Evolutionary conservation across 2,113 vertebrate genomes (phyloP), one percentile per base, ranked within the genome.

Genomic region (Siniperca chuatsi): DNA sequence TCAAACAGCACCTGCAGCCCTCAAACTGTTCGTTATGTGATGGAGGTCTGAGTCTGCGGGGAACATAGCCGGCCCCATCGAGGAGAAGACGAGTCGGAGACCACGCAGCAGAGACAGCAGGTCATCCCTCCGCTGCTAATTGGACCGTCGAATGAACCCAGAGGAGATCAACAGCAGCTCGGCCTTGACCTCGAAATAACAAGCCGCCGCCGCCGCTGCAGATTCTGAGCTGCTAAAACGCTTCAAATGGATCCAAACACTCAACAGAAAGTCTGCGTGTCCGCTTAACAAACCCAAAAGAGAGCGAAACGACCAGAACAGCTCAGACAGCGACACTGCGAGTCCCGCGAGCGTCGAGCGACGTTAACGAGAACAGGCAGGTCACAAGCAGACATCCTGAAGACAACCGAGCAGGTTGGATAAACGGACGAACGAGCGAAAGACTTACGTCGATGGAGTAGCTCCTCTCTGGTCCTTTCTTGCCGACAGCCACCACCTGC

Each of bases 401-500:
- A 42, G 40, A 42, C 40, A 6, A 42, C 6, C 40, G 40, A 42
- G 40, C 40, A 42, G 40, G 40, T 37, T 4, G 42, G 9, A 3
- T 11, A 3, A 46, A 55, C 6, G 44, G 42, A 48, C 6, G 29
- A 6, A 7, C 0, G 46, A 16, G 1, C 1, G 18, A 23, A 12
- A 1, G 52, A 84, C 95, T 96, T 80, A 96, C 96, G 15, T 96
- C 94, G 0, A 93, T n/a, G 1, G 95, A 93, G 88, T 91, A 95
- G 3, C 96, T 97, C 89, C 96, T 97, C 93, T 96, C 96, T 1
- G 96, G 93, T 60, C 97, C 97, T 73, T 97, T 98, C 95, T 92
- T 97, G 60, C 98, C 97, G 55, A 98, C 96, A 0, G 97, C 98
- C 18, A 96, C 88, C 1, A 99, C 96, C 96, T 97, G 97, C 98